Base-by-base conservation (phyloP, 2,888 invertebrate species). In the Andrena hattorfiana region DNA sequence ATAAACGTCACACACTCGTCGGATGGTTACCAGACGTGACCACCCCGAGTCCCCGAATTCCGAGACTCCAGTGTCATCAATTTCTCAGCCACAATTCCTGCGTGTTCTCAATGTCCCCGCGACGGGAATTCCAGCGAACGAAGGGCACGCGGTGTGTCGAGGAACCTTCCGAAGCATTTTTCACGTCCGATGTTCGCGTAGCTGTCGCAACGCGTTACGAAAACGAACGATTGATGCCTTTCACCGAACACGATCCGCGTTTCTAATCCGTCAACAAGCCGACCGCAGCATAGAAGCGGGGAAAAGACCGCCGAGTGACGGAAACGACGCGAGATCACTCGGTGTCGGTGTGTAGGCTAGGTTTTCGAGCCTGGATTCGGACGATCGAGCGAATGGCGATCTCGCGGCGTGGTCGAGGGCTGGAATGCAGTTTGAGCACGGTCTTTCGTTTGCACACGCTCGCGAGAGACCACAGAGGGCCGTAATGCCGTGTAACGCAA, bases 371-470 rank as follows among this genome's bases (percentile, higher is more conserved):
- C 10, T 68, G 60, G 67, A 56, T 56, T 56, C 23, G 49, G n/a
- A 7, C 5, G 51, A 64, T 77, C 67, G 60, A 26, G 26, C 64
- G 49, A 51, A 59, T 66, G 54, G 67, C 70, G 85, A 89, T 89
- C 81, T 80, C 77, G 76, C 89, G 91, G 91, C 89, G 90, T 75
- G 79, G 80, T 73, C 60, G 81, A 85, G 10, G 56, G 81, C 85
- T 78, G 91, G 92, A 92, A 92, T 92, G 92, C 85, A 85, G 89
- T 83, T 85, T 70, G 76, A 74, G 81, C 60, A 56, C 60, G 70
- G 68, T 81, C 62, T 82, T 78, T 83, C 64, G 76, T 69, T 67
- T 68, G 77, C 64, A 64, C 74, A 26, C 68, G 26, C 13, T 74
- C 7, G 66, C 64, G 7, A 51, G 79, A 81, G 78, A 80, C 77